Conservation (phyloP, 2,113 vertebrate species). For the Dendropsophus ebraccatus region DNA sequence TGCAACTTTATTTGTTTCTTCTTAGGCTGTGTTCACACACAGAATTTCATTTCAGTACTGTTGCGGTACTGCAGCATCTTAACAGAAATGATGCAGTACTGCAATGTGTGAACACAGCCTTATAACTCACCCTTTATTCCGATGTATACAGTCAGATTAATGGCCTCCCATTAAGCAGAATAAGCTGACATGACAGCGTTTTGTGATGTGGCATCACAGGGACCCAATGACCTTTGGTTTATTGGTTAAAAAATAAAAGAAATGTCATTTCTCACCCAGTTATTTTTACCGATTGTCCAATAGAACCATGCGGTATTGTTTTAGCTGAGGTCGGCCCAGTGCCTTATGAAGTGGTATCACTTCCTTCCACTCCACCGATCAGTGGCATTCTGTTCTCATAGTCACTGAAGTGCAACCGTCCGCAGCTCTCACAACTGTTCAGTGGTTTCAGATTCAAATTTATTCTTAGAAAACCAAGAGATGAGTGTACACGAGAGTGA, state of each 20-base stretch:
- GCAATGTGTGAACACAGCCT: too few species aligned
- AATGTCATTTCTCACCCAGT: not conserved
- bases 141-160: not conserved
- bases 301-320: not conserved
- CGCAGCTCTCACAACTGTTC: not conserved
- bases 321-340: not conserved
- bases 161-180: not conserved
- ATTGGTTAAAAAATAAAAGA: not conserved
- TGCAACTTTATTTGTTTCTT: too few species aligned
- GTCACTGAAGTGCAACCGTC: not conserved
- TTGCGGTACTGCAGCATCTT: too few species aligned
- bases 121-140: too few species aligned
- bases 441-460: conserved; percentile 8
- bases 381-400: not conserved
- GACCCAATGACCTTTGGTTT: not conserved
- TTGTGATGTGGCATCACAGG: not conserved
- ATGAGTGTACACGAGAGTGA: too few species aligned
- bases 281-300: not conserved
- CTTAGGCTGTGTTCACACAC: too few species aligned
- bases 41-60: too few species aligned
- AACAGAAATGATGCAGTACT: too few species aligned
- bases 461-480: not conserved
- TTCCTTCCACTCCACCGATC: conserved; percentile 29
- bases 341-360: conserved; percentile 27
- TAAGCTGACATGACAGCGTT: not conserved